A percentile compares a stretch with the other conserved stretches of the same genome.
These are phyloP conservation scores for Addax nasomaculatus DNA, from an alignment of 2,113 vertebrate genomes.

Conservation along the genomic window DNA sequence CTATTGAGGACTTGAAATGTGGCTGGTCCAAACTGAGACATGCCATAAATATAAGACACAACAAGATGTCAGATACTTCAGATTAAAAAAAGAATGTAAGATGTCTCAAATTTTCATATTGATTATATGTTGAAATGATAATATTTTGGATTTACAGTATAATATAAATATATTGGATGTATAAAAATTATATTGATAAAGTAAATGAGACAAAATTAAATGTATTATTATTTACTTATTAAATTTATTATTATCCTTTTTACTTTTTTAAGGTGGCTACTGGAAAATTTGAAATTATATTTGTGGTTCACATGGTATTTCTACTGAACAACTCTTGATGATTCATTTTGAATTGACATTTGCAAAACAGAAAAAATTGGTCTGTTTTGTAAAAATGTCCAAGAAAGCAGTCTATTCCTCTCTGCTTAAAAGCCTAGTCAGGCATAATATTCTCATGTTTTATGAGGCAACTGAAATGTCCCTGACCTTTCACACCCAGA, in stretches of 20 bases:
- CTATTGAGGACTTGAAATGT: neutral
- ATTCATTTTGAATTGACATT: slow-evolving; percentile 34
- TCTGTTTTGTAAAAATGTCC: neutral
- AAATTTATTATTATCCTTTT: neutral
- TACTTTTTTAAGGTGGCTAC: neutral
- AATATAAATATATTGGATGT: neutral
- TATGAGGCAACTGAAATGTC: neutral
- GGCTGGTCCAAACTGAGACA: neutral
- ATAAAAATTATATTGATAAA: neutral
- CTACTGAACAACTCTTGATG: neutral
- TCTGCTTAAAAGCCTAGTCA: neutral
- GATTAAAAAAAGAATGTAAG: neutral
- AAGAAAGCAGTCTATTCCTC: neutral
- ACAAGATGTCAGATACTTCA: neutral
- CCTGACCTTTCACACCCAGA: neutral
- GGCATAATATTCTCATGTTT: neutral
- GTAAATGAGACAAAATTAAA: neutral
- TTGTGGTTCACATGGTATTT: neutral
- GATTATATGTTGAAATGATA: neutral
- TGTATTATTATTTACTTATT: neutral
- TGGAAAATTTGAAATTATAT: slow-evolving; percentile 18
- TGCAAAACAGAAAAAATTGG: neutral
- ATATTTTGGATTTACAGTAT: neutral
- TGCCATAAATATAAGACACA: neutral
- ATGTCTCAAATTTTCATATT: neutral